Base-by-base conservation (phyloP, 2,888 invertebrate genomes). In the Ceriagrion tenellum region DNA sequence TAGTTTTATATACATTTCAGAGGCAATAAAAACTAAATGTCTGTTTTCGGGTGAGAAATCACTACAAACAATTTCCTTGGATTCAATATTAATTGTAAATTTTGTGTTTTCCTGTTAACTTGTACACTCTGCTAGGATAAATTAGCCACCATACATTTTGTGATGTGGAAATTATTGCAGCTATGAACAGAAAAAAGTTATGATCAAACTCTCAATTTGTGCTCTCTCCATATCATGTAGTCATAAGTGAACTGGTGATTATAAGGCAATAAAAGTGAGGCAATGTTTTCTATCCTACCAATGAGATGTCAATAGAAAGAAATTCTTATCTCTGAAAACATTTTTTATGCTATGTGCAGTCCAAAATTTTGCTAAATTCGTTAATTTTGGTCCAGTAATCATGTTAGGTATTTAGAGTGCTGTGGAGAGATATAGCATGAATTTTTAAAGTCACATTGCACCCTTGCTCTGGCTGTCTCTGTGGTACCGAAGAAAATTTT, bases 401-500 rank as follows among this genome's bases (percentile, higher is more conserved):
- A 10, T 81, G 26, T 20, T n/a, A 47, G 40, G 40, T 93, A 55
- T 69, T 40, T 47, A n/a, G 30, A 40, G 0, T 63, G 20, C 26
- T 89, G 16, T 47, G 63, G 93, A 93, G 93, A 93, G 93, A 93
- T 26, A 40, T 93, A 93, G 59, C 69, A 93, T 35, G 30, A 56
- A 90, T 93, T 63, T 23, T 26, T n/a, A 23, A 56, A 89, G 93
- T 93, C 93, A 69, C 47, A 63, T 47, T 93, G 93, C 93, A 93
- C 93, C 63, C 63, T 93, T 69, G 93, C 93, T 93, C 93, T 93
- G 93, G 93, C 93, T 93, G 93, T 93, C 93, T 93, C 30, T 93
- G 93, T 93, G 93, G 93, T 69, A 93, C 93, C 59, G 69, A 93
- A 47, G 47, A 47, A 35, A 69, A 56, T 40, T 93, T 63, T 69